Evolutionary conservation across 92 coral and sea anemone species (phyloP).

Genomic region (Umimayanthus chanpuru): DNA sequence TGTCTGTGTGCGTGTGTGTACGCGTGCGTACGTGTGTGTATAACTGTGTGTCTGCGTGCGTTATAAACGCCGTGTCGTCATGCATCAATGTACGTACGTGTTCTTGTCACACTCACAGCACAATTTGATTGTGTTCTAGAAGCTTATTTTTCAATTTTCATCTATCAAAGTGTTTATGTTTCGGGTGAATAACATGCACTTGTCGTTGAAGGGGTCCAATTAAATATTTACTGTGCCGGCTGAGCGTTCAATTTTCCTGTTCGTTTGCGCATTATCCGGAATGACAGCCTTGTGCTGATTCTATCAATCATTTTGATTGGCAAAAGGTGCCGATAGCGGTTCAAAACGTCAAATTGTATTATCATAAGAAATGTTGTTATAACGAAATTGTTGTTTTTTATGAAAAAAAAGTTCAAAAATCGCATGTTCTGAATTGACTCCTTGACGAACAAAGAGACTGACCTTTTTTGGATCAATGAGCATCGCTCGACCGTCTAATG

Average conservation of each 20-base stretch:
- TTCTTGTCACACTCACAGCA: too few species aligned
- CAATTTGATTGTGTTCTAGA: too few species aligned
- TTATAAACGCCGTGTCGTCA: too few species aligned
- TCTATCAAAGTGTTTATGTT: neutral
- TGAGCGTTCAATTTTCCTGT: neutral
- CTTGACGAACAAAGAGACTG: neutral
- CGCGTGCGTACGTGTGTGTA: too few species aligned
- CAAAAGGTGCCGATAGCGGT: neutral
- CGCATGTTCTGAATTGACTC: neutral
- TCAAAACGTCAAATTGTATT: neutral
- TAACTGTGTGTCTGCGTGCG: too few species aligned
- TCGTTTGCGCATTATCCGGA: neutral
- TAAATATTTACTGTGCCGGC: neutral
- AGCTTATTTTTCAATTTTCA: neutral
- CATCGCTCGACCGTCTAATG: too few species aligned
- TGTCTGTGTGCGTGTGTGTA: too few species aligned
- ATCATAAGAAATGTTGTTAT: neutral
- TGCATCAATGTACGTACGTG: too few species aligned
- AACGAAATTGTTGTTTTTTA: neutral
- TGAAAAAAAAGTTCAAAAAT: neutral
- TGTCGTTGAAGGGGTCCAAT: constrained; percentile 21
- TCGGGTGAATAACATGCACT: neutral
- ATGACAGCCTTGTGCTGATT: neutral
- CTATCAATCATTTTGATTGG: neutral
- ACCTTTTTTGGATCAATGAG: neutral